These are phyloP conservation scores for Tribolium castaneum DNA, from an alignment of 1,140 invertebrate species.

Conservation along the genomic window DNA sequence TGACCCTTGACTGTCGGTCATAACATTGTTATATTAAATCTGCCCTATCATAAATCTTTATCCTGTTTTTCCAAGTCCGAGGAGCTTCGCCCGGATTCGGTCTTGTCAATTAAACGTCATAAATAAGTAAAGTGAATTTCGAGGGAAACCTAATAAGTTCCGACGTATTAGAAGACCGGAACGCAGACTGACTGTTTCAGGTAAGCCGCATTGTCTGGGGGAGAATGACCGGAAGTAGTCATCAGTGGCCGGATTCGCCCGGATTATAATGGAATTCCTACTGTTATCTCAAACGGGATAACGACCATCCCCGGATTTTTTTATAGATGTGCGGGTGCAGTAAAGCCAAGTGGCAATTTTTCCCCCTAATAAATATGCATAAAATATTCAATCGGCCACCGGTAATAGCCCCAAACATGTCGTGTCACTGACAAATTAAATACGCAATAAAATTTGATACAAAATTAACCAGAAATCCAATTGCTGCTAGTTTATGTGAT, in stretches of 20 bases:
- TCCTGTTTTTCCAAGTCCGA: background rate
- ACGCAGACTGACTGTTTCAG: conserved; percentile 45
- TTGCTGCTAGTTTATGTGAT: background rate
- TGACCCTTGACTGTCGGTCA: conserved; percentile 39
- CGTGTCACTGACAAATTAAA: background rate
- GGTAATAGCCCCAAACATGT: background rate
- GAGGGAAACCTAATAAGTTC: conserved; percentile 7
- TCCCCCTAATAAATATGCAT: background rate
- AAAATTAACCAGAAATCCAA: conserved; percentile 15
- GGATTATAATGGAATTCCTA: conserved; percentile 46
- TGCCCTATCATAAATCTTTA: conserved; percentile 18
- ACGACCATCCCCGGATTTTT: background rate
- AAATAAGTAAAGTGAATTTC: conserved; percentile 19
- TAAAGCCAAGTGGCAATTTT: background rate
- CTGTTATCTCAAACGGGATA: conserved; percentile 33
- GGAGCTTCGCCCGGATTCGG: background rate
- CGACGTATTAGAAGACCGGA: conserved; percentile 36
- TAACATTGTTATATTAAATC: conserved; percentile 42
- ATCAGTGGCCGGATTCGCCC: conserved; percentile 44
- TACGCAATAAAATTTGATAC: conserved; percentile 14
- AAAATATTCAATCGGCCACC: background rate
- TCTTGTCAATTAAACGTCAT: conserved; percentile 7
- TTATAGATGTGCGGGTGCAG: background rate
- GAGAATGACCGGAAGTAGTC: conserved; percentile 48
- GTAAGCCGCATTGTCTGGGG: conserved; percentile 48